Base-by-base conservation (phyloP, 1,140 invertebrate species). In the Drosophila lacertosa region DNA sequence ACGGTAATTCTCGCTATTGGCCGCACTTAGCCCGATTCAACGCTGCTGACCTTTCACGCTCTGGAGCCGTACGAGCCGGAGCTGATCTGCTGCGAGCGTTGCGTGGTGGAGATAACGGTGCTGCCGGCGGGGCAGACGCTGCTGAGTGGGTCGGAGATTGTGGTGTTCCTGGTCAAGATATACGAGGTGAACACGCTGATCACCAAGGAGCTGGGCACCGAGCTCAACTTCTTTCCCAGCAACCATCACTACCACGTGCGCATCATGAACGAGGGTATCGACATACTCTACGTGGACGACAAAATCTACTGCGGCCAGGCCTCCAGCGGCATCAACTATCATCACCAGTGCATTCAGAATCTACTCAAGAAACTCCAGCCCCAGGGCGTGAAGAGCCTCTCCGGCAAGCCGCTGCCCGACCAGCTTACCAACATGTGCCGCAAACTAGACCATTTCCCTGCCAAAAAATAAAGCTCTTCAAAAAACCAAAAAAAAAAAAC, bases 221-320 rank as follows among this genome's bases (percentile, higher is more conserved):
- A 79, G 26, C 22, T 84, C 24, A 72, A 75, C 18, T 84, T 84
- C 63, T 83, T 79, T 29, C 79, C 79, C 0, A 64, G 47, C 22
- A 68, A 74, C 20, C 75, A 84, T 45, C 80, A 76, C 26, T 83
- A 84, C 35, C 80, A 84, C 7, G 13, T 59, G 4, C 55, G 63
- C 45, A 69, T 83, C 54, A 10, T 84, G 63, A 39, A 65, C 29
- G 80, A 83, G 35, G 80, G 80, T 42, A 83, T 83, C 40, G 75
- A 84, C 39, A 69, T 58, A 20, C 62, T 83, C 63, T 83, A 84
- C 18, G 59, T 83, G 20, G 80, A 83, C 24, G 80, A 80, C 35
- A 50, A 22, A 37, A 54, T 75, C 63, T 84, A 76, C 18, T 16
- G 18, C 3, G 33, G 5, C 2, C 16, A 16, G 4, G 1, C 35